Percentiles rank a stretch among this genome's conserved stretches.
These are phyloP conservation scores for Coluber constrictor DNA, from an alignment of 2,797 vertebrate species.

Conservation along the genomic window DNA sequence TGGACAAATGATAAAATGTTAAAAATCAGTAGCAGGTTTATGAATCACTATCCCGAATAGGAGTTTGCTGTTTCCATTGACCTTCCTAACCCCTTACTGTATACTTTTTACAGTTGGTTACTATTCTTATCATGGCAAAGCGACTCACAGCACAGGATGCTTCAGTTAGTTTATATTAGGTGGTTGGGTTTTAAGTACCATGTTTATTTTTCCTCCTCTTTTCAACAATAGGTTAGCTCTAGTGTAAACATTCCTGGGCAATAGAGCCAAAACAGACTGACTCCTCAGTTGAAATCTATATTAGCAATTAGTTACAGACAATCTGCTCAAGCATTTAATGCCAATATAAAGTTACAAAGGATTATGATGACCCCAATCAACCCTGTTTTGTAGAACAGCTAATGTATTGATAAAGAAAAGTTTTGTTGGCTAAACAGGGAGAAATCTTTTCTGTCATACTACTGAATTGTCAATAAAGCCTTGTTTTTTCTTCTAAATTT, in stretches of 20 bases:
- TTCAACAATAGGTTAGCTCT: conserved; percentile 22
- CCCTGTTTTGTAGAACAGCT: background rate
- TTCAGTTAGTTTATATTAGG: conserved; percentile 9
- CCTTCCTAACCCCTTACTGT: background rate
- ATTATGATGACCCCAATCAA: conserved; percentile 9
- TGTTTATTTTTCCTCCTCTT: background rate
- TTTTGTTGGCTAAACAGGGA: background rate
- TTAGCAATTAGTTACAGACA: conserved; percentile 32
- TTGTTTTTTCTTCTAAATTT: conserved; percentile 41
- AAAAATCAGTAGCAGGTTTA: background rate
- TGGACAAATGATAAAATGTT: background rate
- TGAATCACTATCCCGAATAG: background rate
- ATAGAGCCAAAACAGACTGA: background rate
- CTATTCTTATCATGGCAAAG: background rate
- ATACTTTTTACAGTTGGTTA: background rate
- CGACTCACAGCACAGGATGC: background rate
- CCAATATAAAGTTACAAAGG: conserved; percentile 5
- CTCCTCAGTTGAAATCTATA: background rate
- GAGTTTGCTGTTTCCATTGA: background rate
- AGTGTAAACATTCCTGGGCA: background rate
- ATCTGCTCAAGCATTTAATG: conserved; percentile 28
- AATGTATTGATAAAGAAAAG: conserved; percentile 11
- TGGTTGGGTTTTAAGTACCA: background rate
- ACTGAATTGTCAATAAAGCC: conserved; percentile 28
- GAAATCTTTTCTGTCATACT: background rate